phyloP scores from a whole-genome alignment of 2,888 invertebrate genomes.

The Meta bourneti region DNA sequence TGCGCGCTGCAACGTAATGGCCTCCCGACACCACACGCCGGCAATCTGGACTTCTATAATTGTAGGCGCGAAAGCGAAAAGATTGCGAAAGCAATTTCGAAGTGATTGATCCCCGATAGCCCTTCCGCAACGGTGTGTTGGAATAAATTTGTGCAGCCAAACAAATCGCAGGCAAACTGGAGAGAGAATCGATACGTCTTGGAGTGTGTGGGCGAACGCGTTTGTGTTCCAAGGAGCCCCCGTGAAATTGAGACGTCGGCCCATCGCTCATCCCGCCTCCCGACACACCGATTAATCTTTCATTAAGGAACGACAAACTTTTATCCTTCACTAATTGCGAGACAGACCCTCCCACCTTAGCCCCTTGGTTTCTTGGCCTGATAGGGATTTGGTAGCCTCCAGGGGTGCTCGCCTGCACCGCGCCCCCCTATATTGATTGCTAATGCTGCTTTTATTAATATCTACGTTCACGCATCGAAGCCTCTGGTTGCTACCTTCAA shows the following conservation, averaged over 20 bases:
- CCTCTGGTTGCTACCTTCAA: conserved; percentile 14
- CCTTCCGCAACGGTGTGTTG: conserved; percentile 27
- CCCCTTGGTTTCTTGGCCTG: conserved; percentile 54
- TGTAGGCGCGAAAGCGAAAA: conserved; percentile 36
- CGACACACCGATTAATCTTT: conserved; percentile 71
- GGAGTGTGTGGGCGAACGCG: conserved; percentile 2
- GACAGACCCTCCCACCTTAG: conserved; percentile 45
- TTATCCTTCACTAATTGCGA: conserved; percentile 76
- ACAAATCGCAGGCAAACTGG: conserved; percentile 57
- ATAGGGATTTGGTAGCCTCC: conserved; percentile 66
- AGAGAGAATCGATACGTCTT: conserved; percentile 58
- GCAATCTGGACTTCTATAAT: conserved; percentile 16
- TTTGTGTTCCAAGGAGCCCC: background rate
- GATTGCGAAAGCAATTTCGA: conserved; percentile 61
- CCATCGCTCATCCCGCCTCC: conserved; percentile 68
- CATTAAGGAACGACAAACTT: conserved; percentile 77
- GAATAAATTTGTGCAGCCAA: conserved; percentile 72
- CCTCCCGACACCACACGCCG: background rate
- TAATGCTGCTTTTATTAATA: conserved; percentile 76
- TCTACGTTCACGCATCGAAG: conserved; percentile 72
- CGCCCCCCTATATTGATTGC: conserved; percentile 70
- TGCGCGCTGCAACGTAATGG: background rate
- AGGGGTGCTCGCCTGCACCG: conserved; percentile 31
- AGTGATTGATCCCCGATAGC: conserved; percentile 71
- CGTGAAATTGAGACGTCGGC: conserved; percentile 67